Evolutionary conservation across 1,140 invertebrate species (phyloP).

Genomic region (Dinothrombium tinctorium): DNA sequence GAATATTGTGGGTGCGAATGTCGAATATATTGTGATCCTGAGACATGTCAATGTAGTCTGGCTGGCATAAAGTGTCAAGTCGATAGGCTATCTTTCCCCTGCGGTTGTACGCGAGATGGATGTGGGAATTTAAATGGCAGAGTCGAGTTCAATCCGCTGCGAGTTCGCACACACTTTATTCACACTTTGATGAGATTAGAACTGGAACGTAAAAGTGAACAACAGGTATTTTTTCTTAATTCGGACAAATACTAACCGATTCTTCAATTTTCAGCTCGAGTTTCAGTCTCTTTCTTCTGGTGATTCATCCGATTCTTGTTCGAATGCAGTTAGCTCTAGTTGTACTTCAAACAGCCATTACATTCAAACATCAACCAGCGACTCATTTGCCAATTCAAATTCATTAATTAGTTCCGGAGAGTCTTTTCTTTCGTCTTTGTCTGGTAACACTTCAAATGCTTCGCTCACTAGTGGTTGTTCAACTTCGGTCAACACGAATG

Average conservation of each 20-base stretch:
- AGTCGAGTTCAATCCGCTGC: slow-evolving; percentile 83
- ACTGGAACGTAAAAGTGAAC: slow-evolving; percentile 43
- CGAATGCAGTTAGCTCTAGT: not conserved
- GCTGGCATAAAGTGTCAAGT: slow-evolving; percentile 91
- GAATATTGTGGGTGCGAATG: slow-evolving; percentile 89
- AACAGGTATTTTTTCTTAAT: slow-evolving; percentile 21
- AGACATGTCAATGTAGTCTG: slow-evolving; percentile 74
- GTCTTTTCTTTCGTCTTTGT: too few relatives aligned
- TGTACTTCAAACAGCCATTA: too few relatives aligned
- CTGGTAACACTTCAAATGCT: not conserved
- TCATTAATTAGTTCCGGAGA: too few relatives aligned
- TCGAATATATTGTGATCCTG: slow-evolving; percentile 76
- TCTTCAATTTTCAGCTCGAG: too few relatives aligned
- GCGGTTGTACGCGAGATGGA: slow-evolving; percentile 76
- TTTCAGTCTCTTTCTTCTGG: too few relatives aligned
- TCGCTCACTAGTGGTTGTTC: not conserved
- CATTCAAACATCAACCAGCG: too few relatives aligned
- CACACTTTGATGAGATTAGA: slow-evolving; percentile 86
- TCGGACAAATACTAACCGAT: too few relatives aligned
- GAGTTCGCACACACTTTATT: slow-evolving; percentile 89
- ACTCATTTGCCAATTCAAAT: too few relatives aligned
- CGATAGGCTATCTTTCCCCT: slow-evolving; percentile 81
- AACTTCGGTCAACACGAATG: not conserved
- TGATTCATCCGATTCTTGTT: not conserved
- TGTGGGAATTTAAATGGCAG: slow-evolving; percentile 76